These are phyloP conservation scores for Erithacus rubecula DNA, from an alignment of 2,797 vertebrate genomes.

Conservation along the genomic window DNA sequence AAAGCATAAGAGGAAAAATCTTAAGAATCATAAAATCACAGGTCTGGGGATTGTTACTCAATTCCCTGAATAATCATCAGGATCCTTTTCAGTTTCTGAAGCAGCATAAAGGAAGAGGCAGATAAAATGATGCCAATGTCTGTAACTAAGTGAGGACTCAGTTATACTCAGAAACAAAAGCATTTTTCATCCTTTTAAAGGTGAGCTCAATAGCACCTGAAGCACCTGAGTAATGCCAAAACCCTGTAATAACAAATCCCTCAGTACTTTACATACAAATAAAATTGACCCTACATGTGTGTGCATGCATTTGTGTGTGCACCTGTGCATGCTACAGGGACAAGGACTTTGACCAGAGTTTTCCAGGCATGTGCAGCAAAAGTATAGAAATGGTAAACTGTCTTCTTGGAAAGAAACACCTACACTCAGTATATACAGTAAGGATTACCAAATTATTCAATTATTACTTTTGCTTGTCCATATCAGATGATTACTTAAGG, in stretches of 20 bases:
- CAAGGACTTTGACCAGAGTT: neutral
- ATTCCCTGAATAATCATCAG: neutral
- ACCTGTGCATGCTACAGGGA: accelerated
- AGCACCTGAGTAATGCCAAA: neutral
- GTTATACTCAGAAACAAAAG: neutral
- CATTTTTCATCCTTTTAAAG: neutral
- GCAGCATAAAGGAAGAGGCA: neutral
- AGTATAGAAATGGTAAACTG: neutral
- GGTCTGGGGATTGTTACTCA: neutral
- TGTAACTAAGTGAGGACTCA: neutral
- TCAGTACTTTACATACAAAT: neutral
- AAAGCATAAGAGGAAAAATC: neutral
- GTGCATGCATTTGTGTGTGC: too few relatives aligned
- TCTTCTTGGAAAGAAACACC: neutral
- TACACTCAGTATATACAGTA: neutral
- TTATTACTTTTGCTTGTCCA: neutral
- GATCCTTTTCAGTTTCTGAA: neutral
- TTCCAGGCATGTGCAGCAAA: neutral
- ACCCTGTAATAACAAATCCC: neutral
- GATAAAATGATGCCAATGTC: neutral
- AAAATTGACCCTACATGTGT: neutral
- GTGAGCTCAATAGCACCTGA: neutral
- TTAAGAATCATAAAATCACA: neutral
- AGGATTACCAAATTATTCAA: neutral
- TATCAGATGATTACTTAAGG: neutral